Conservation (phyloP, 2,888 invertebrate genomes). For the Sphaerophoria taeniata region DNA sequence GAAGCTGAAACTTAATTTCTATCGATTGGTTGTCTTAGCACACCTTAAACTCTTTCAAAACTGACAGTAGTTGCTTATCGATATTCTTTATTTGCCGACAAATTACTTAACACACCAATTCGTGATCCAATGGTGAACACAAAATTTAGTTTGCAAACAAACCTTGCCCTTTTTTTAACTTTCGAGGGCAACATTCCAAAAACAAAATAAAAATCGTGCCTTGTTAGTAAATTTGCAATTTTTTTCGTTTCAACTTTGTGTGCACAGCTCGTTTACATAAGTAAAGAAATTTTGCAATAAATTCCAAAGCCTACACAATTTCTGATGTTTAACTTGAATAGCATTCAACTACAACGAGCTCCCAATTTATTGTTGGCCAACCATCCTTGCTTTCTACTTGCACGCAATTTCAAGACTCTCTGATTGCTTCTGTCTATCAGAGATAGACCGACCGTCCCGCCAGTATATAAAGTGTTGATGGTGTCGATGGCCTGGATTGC, state of each 20-base stretch:
- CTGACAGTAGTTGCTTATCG: not conserved
- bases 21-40: no score
- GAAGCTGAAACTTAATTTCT: no score
- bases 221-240: slow-evolving; percentile 10
- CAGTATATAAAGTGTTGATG: not conserved
- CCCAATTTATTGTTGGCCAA: slow-evolving; percentile 2
- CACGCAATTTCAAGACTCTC: slow-evolving; percentile 18
- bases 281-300: slow-evolving; percentile 4
- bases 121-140: slow-evolving; percentile 11
- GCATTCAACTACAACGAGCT: no score
- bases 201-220: slow-evolving; percentile 12
- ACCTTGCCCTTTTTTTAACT: slow-evolving; percentile 15
- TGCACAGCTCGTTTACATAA: slow-evolving; percentile 20
- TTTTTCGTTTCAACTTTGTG: slow-evolving; percentile 3
- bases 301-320: slow-evolving; percentile 20
- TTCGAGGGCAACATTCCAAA: slow-evolving; percentile 57
- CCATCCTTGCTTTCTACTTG: slow-evolving; percentile 66
- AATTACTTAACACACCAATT: not conserved
- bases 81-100: not conserved
- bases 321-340: not conserved
- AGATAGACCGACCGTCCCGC: not conserved
- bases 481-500: slow-evolving; percentile 40
- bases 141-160: slow-evolving; percentile 19
- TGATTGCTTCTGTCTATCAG: not conserved
- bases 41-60: no score